Percentiles rank a stretch among this genome's conserved stretches.
These are phyloP conservation scores for Parapristionchus giblindavisi DNA, from an alignment of 2,888 invertebrate species.

Conservation along the genomic window DNA sequence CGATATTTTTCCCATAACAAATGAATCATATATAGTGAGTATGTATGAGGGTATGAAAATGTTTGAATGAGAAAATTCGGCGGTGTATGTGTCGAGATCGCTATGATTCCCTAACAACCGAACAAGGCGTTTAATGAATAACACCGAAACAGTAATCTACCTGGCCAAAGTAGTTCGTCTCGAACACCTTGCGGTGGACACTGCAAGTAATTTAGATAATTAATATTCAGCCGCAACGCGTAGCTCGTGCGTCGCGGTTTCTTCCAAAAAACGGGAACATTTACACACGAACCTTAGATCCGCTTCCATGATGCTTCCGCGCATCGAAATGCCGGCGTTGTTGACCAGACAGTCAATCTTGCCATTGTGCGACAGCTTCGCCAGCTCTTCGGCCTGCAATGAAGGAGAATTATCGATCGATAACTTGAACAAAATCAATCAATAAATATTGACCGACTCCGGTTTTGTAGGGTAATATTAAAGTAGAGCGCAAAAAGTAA, in stretches of 20 bases:
- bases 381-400: constrained; percentile 50
- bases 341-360: constrained; percentile 66
- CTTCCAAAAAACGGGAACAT: too few species aligned
- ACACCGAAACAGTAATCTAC: too few species aligned
- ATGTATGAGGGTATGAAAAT: too few species aligned
- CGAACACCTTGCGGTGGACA: constrained; percentile 79
- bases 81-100: too few species aligned
- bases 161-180: constrained; percentile 92
- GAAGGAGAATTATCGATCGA: neutral
- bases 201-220: neutral
- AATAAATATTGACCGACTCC: too few species aligned
- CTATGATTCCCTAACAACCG: neutral
- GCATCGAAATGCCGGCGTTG: constrained; percentile 63
- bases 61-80: too few species aligned
- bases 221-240: neutral
- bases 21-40: too few species aligned
- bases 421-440: neutral
- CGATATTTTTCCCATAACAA: too few species aligned
- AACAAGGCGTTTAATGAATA: too few species aligned
- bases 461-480: too few species aligned
- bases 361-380: constrained; percentile 50
- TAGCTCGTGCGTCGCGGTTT: too few species aligned
- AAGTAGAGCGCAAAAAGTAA: too few species aligned
- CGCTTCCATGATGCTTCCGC: constrained; percentile 58
- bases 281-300: constrained; percentile 40